Base-by-base conservation (phyloP, 2,888 invertebrate species). In the Drosophila prostipennis region DNA sequence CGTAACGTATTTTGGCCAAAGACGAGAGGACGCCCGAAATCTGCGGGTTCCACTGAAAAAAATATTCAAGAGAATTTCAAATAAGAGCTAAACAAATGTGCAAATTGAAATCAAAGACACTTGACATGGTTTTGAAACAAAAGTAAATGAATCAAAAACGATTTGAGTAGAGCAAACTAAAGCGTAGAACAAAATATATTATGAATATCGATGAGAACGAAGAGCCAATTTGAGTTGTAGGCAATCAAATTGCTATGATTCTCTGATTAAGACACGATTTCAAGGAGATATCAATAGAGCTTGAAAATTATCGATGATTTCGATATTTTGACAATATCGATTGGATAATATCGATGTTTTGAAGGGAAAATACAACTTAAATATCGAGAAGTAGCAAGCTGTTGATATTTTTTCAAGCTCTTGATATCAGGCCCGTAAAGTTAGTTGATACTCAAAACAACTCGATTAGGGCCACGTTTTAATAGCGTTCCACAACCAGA, bases 91-190 rank as follows among this genome's bases (percentile, higher is more conserved):
- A 75, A 81, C 73, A 79, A 77, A 82, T 81, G 84, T 82, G 81
- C 81, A 84, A 81, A 82, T 61, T 74, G 53, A 78, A 82, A 84
- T 82, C 84, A 82, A 82, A 82, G 78, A 75, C 59, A 80, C 67
- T 78, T 77, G 64, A 80, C 72, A 81, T 59, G 81, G 70, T 80
- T 83, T 81, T 77, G 67, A 80, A 72, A 76, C 45, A 37, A 55
- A 37, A 55, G 70, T 67, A 74, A 81, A 61, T 40, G 57, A 82
- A 82, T 84, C 82, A 82, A 82, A 82, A 68, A 57, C 49, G 64
- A 71, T 74, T 78, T 76, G 51, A 59, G 57, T 71, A 48, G 59
- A 72, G 32, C 11, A 49, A 54, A 52, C 40, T 65, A 53, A 67
- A 39, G 42, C 34, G 68, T 71, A 71, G 70, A 55, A 54, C 36